Evolutionary conservation across 2,797 vertebrate species (phyloP), one percentile per base, ranked within the genome.

Genomic region (Bradypus variegatus): DNA sequence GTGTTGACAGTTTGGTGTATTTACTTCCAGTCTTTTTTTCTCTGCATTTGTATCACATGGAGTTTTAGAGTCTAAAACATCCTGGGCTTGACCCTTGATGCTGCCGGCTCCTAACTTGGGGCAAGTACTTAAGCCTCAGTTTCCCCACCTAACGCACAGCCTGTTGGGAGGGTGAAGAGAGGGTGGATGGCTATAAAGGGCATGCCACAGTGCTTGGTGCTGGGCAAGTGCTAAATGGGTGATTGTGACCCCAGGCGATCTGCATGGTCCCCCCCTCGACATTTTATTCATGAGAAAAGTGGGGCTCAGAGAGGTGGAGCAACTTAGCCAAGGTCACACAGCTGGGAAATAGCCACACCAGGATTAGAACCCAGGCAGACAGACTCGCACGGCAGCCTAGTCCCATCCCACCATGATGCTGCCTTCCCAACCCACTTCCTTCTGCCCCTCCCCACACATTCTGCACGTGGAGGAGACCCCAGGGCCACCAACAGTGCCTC

Each of bases 401-500:
- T 27, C 31, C 58, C 48, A 18, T 36, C 82, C 89, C 2, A 38
- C 65, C 70, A 65, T 50, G 60, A 15, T 77, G 67, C 86, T 64
- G 21, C 48, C 25, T 21, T 65, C 19, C 15, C 2, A 41, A 41
- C 72, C 38, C 85, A 64, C 31, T 33, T 41, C 36, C 53, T 55
- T 58, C 55, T 33, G 2, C 38, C 87, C 82, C 69, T 38, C 73
- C 86, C 38, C 36, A 48, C 38, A 29, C 69, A 48, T 93, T 87
- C 94, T 93, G 70, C 77, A 64, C 58, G 67, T 41, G 0, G 15
- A n/a, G 29, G 13, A 80, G 93, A 72, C 81, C 84, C 83, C 93
- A 72, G 81, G 72, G 86, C 76, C 87, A 64, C 67, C 83, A 89
- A 95, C 94, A 96, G 95, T 94, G 90, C 78, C 92, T 95, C 93